Evolutionary conservation across 2,113 vertebrate species (phyloP).

Genomic region (Bubo blakistoni): DNA sequence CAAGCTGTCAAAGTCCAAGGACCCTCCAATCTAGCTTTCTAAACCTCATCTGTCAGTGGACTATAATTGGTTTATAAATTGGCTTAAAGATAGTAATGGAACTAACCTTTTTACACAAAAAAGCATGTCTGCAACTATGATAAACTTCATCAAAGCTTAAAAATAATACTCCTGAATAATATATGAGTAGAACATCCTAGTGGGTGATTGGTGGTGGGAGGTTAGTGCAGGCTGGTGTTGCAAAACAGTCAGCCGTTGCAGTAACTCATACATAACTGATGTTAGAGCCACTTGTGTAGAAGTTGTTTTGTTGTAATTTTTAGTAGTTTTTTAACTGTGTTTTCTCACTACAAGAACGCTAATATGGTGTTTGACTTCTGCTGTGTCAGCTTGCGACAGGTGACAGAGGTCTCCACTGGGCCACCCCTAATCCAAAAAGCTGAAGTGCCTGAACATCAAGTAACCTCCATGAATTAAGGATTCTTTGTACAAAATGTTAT

Average conservation of each 20-base stretch:
- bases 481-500: not conserved
- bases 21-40: conserved; percentile 23
- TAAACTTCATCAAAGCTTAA: not conserved
- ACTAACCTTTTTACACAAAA: not conserved
- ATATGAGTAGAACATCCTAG: not conserved
- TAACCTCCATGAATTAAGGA: not conserved
- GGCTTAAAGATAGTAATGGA: conserved; percentile 11
- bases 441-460: not conserved
- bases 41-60: conserved; percentile 7
- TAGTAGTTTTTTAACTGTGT: not conserved
- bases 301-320: not conserved
- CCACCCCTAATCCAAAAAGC: not conserved
- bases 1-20: conserved; percentile 71
- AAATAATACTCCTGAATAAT: not conserved
- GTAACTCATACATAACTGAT: not conserved
- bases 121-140: not conserved
- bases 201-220: not conserved
- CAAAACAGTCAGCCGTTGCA: not conserved
- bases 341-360: not conserved
- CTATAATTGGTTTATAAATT: conserved; percentile 23
- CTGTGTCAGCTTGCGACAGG: not conserved
- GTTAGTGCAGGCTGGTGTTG: not conserved
- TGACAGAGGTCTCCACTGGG: not conserved
- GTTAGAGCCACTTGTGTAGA: not conserved
- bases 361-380: not conserved